These are phyloP conservation scores for Rhinolophus sinicus DNA, from an alignment of 2,113 vertebrate species.

Conservation along the genomic window DNA sequence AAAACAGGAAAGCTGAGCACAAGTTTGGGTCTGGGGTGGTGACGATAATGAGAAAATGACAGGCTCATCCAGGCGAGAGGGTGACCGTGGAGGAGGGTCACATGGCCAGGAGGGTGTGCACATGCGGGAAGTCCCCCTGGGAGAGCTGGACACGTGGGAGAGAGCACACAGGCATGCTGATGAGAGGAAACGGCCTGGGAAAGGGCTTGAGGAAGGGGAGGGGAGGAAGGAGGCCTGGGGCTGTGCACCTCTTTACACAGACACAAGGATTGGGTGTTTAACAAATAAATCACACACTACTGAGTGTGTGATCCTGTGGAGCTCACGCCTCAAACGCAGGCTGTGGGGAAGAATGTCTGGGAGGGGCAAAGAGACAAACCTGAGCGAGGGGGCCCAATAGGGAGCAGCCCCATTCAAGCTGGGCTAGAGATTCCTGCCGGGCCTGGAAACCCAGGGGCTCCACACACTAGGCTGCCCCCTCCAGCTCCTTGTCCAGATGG, in stretches of 20 bases:
- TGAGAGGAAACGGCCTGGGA: constrained; percentile 40
- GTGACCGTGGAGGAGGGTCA: background rate
- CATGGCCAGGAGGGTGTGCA: constrained; percentile 38
- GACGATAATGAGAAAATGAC: constrained; percentile 77
- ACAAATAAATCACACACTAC: background rate
- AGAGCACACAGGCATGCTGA: background rate
- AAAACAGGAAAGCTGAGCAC: constrained; percentile 81
- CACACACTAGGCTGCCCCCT: background rate
- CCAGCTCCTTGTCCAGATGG: background rate
- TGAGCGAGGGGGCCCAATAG: constrained; percentile 54
- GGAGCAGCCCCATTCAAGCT: constrained; percentile 33
- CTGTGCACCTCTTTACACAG: background rate
- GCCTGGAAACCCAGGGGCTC: background rate
- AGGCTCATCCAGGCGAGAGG: constrained; percentile 13
- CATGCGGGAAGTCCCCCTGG: background rate
- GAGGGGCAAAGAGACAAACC: constrained; percentile 35
- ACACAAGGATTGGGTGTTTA: background rate
- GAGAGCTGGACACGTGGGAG: constrained; percentile 52
- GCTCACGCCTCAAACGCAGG: constrained; percentile 53
- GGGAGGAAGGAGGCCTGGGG: too few species aligned
- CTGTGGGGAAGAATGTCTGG: background rate
- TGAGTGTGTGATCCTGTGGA: constrained; percentile 59
- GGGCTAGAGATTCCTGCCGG: constrained; percentile 18
- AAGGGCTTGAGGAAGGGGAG: background rate
- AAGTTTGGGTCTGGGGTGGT: constrained; percentile 61